Evolutionary conservation across 2,888 invertebrate genomes (phyloP), one percentile per base, ranked within the genome.

Genomic region (Drosophila meridiana): DNA sequence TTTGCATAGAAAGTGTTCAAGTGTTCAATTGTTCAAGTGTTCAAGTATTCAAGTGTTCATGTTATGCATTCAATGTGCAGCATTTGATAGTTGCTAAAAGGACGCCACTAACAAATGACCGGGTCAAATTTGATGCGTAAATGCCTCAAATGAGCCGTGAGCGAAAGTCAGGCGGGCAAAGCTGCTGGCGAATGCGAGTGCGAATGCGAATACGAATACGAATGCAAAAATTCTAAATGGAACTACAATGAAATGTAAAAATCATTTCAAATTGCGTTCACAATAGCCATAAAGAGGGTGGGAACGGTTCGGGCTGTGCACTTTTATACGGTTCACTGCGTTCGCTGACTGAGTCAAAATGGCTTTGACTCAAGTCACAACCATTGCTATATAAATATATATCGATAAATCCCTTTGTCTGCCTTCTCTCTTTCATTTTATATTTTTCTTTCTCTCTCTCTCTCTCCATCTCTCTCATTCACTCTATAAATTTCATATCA

Each of bases 181-280:
- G 53, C 53, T 34, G 53, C 32, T 20, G 56, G 38, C 56, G 36
- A 48, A 55, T 86, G 66, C 42, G 42, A 34, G 5, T 34, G 32
- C 4, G 32, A 40, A 1, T 40, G 43, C 66, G 70, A 59, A 30
- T 45, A 28, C 20, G 36, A 74, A 59, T 83, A 60, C 60, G 80
- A 60, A 73, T 86, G 67, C 67, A 80, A 64, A 74, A 62, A 55
- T 56, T 76, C 68, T 63, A 69, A 80, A 80, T 73, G 72, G 61
- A 80, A 68, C 86, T 73, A 76, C 83, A 82, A 82, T 82, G 80
- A 73, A 85, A 85, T 82, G 82, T 60, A 76, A 82, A 83, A 83
- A 68, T 73, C 66, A 73, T 82, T 85, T 83, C 61, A 80, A 80
- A 85, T 80, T 58, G 56, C 65, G 57, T 47, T 63, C 72, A 76